Evolutionary conservation across 2,888 invertebrate species (phyloP), one percentile per base, ranked within the genome.

Genomic region (Helleia helle): DNA sequence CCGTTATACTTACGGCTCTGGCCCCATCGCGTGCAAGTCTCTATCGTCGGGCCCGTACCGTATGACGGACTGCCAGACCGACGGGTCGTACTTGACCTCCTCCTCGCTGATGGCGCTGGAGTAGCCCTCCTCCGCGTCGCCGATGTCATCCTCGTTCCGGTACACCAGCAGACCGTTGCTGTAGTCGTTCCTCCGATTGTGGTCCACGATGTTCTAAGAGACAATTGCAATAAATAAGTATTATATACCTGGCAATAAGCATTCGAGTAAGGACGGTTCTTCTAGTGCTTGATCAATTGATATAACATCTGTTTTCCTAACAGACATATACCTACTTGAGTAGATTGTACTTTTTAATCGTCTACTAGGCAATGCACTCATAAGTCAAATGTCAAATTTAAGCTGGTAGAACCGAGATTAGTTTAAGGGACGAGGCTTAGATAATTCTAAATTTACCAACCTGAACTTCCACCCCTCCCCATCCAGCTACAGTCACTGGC

Each of bases 21-120:
- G 34, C 11, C 18, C 68, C 30, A 86, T 86, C 34, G 79, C 86
- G 60, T 86, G 84, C 55, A 75, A 63, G 36, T 69, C 68, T 5
- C 80, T 75, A 43, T 87, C 87, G 26, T 79, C 75, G 1, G 87
- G 81, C 1, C 87, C 87, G 58, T 88, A 88, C 12, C 87, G 80
- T 55, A 91, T 90, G 41, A 91, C 90, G 15, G 90, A 90, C 62
- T 90, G 90, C 91, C 91, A 91, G 38, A 88, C 88, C 8, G 87
- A 86, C 13, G 89, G 89, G 56, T 89, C 89, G 59, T 90, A 91
- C 60, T 90, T 91, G 24, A 84, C 80, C 59, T 93, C 93, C 60
- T 93, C 93, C 69, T 93, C 93, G 56, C 90, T 91, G 45, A 90
- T 89, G 43, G 89, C n/a, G n/a, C n/a, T 91, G 51, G 91, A 92